Evolutionary conservation across 2,888 invertebrate species (phyloP), one percentile per base, ranked within the genome.

Genomic region (Salpingus planirostris): DNA sequence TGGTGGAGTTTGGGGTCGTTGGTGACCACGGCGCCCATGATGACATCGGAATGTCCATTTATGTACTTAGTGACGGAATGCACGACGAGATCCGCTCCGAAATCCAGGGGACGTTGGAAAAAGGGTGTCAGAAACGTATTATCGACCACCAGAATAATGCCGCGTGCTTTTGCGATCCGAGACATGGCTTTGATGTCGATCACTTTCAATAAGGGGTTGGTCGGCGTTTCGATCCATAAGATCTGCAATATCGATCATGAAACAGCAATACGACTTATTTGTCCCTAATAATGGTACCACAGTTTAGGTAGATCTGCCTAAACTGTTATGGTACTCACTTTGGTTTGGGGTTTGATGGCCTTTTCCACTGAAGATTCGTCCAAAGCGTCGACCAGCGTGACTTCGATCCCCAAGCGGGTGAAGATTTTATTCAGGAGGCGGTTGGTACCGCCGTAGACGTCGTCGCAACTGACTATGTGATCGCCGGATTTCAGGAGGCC

Each of bases 61-160:
- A 98, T 88, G 60, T 96, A 98, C 66, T 98, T 98, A 0, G 95
- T 93, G 31, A 95, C 57, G 0, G 97, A 97, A 65, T 97, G 93
- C 49, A 89, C 68, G 2, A 82, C 84, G 31, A 96, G 68, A 62
- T 98, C 95, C 1, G 90, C 95, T 1, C 96, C 97, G 18, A 93
- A 70, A 13, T 80, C 78, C 31, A 98, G 64, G 1, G 97, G 97
- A 36, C 81, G 73, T 81, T 96, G 91, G 44, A 89, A 81, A 57
- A 90, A 92, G 2, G 90, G 75, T 1, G 92, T 85, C 46, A 91
- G 70, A 65, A 97, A 96, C 10, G 96, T 96, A 59, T 95, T 96
- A 64, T 97, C 95, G 1, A 93, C 87, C 0, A 82, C 83, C 11
- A 91, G 66, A 43, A 86, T 68, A 23, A 89, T 67, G 26, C 74